phyloP scores from a whole-genome alignment of 2,113 vertebrate genomes.

The Pomatostomus ruficeps region DNA sequence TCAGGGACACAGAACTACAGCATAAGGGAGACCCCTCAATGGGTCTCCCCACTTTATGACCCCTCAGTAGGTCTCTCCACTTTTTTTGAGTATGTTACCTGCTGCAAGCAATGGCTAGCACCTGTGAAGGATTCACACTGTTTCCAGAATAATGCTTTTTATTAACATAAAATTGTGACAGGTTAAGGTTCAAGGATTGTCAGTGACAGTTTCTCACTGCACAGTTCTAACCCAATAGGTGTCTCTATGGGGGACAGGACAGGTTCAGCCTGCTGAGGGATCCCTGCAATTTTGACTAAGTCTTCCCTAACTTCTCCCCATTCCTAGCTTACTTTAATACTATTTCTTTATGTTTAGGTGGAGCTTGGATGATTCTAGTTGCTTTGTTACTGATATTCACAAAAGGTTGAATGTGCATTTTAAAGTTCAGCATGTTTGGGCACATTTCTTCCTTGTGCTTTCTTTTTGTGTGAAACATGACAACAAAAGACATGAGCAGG shows the following conservation, averaged over 20 bases:
- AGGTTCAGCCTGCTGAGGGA: not conserved
- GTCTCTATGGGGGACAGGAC: not conserved
- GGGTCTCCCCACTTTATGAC: not conserved
- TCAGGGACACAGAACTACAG: not conserved
- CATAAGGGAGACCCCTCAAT: not conserved
- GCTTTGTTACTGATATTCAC: not conserved
- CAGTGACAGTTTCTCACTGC: not conserved
- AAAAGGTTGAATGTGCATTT: not conserved
- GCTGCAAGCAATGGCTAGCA: not conserved
- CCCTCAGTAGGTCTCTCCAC: not conserved
- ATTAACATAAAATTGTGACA: not conserved
- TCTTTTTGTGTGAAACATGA: not conserved
- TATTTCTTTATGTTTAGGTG: not conserved
- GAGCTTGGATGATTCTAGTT: not conserved
- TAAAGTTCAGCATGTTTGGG: not conserved
- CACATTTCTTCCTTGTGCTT: not conserved
- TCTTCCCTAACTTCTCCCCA: not conserved
- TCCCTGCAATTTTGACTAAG: not conserved
- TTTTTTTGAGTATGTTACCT: fast-evolving
- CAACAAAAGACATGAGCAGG: not conserved
- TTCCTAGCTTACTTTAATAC: not conserved
- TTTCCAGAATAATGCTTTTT: fast-evolving
- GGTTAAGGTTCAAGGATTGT: not conserved
- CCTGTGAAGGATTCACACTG: not conserved
- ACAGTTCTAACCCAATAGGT: not conserved